phyloP scores from a whole-genome alignment of 2,888 invertebrate species.

The Xestia ashworthii region DNA sequence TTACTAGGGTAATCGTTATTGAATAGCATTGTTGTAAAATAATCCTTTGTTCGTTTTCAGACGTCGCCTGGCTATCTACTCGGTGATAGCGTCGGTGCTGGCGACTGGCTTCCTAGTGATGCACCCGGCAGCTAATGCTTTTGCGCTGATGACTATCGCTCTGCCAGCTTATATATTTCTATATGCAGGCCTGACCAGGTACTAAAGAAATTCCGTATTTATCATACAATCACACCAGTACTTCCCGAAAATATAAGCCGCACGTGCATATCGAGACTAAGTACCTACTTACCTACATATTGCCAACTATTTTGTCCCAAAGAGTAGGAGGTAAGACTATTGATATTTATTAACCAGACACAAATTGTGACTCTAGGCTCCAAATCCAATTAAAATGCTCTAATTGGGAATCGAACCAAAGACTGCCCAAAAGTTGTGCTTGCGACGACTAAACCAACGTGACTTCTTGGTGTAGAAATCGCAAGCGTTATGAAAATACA shows the following conservation, averaged over 20 bases:
- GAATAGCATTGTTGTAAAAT: conserved; percentile 25
- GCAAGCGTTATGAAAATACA: background rate
- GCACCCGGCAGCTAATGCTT: conserved; percentile 95
- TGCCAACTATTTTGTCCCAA: no score
- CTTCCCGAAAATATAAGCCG: background rate
- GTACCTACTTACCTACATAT: no score
- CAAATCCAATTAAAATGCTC: background rate
- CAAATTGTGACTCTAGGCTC: no score
- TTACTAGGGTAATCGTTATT: conserved; percentile 27
- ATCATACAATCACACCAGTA: background rate
- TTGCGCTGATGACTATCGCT: conserved; percentile 94
- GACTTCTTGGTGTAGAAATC: background rate
- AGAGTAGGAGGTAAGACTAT: no score
- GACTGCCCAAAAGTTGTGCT: background rate
- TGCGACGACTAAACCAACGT: background rate
- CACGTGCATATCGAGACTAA: background rate
- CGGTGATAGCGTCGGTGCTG: conserved; percentile 90
- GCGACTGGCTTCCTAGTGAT: conserved; percentile 93
- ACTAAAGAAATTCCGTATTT: conserved; percentile 45
- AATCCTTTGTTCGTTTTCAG: conserved; percentile 81
- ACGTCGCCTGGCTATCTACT: conserved; percentile 91
- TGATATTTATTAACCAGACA: no score
- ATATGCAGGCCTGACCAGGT: conserved; percentile 93
- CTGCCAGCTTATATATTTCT: conserved; percentile 93
- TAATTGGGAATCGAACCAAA: background rate